A percentile compares a stretch with the other conserved stretches of the same genome.
Conservation (phyloP, 2,797 vertebrate species). For the Sebastes cheni region DNA sequence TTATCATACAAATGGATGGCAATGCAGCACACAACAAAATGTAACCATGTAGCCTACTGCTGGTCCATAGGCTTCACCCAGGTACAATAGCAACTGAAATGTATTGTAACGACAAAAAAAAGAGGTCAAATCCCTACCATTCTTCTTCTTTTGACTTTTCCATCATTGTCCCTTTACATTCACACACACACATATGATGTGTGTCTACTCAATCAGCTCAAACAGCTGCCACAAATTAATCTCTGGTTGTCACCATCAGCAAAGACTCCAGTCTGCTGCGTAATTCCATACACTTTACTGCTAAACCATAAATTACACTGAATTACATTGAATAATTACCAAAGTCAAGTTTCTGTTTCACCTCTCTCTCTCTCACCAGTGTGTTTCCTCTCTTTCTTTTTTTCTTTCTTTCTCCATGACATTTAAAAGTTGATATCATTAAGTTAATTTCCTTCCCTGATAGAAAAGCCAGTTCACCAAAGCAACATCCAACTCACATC, state of each 20-base stretch:
- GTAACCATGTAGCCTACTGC: constrained; percentile 1
- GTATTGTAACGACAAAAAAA: background rate
- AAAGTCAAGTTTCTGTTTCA: background rate
- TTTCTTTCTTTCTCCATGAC: background rate
- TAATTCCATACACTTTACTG: background rate
- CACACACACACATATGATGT: background rate
- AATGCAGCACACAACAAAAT: constrained; percentile 25
- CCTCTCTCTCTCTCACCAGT: background rate
- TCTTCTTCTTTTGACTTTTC: background rate
- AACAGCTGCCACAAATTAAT: constrained; percentile 24
- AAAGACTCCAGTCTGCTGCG: background rate
- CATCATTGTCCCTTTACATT: background rate
- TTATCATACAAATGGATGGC: constrained; percentile 66
- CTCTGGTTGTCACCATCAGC: background rate
- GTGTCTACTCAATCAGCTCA: background rate
- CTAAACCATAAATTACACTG: constrained; percentile 1
- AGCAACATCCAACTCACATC: background rate
- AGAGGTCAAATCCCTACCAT: background rate
- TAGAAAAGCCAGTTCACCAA: background rate
- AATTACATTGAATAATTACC: background rate
- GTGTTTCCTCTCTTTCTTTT: background rate
- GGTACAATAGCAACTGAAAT: background rate
- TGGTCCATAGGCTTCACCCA: constrained; percentile 2
- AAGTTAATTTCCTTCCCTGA: background rate
- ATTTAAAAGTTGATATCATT: background rate